Percentiles rank a stretch among this genome's conserved stretches.
phyloP scores from a whole-genome alignment of 2,888 invertebrate genomes.

The Machimus rusticus region DNA sequence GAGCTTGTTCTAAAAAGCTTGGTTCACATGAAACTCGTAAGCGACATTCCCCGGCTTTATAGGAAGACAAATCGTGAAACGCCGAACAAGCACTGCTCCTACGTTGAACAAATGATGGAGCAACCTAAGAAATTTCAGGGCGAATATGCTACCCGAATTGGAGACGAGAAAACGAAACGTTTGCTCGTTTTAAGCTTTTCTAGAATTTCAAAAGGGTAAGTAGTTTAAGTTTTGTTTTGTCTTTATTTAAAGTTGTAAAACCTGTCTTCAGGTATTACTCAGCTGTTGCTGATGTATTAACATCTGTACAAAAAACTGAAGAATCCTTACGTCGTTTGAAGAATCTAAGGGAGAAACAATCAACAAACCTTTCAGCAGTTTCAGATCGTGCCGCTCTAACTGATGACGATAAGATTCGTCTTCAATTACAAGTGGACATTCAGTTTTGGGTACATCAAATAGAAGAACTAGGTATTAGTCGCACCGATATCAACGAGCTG shows the following conservation, averaged over 20 bases:
- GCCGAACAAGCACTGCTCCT: slow-evolving; percentile 78
- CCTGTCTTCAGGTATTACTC: slow-evolving; percentile 68
- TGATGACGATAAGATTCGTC: slow-evolving; percentile 94
- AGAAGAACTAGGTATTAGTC: slow-evolving; percentile 66
- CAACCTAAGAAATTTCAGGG: slow-evolving; percentile 65
- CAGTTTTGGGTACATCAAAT: slow-evolving; percentile 74
- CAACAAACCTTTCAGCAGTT: slow-evolving; percentile 53
- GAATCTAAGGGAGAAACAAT: slow-evolving; percentile 74
- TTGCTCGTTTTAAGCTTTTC: slow-evolving; percentile 60
- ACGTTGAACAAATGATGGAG: slow-evolving; percentile 73
- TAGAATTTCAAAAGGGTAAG: slow-evolving; percentile 68
- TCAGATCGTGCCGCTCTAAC: slow-evolving; percentile 65
- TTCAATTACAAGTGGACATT: slow-evolving; percentile 89
- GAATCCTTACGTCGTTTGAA: slow-evolving; percentile 91
- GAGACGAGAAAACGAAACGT: slow-evolving; percentile 53
- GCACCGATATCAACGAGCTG: slow-evolving; percentile 68
- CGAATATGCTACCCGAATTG: slow-evolving; percentile 58
- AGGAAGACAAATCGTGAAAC: slow-evolving; percentile 89
- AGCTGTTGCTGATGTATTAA: slow-evolving; percentile 86
- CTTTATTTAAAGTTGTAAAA: neutral
- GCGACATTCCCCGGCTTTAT: slow-evolving; percentile 91
- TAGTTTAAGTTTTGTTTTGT: slow-evolving; percentile 49
- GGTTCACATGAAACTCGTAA: slow-evolving; percentile 79
- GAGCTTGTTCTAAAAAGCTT: slow-evolving; percentile 64
- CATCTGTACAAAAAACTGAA: slow-evolving; percentile 94